Conservation (phyloP, 2,888 invertebrate species). For the Epistrophe eligans region DNA sequence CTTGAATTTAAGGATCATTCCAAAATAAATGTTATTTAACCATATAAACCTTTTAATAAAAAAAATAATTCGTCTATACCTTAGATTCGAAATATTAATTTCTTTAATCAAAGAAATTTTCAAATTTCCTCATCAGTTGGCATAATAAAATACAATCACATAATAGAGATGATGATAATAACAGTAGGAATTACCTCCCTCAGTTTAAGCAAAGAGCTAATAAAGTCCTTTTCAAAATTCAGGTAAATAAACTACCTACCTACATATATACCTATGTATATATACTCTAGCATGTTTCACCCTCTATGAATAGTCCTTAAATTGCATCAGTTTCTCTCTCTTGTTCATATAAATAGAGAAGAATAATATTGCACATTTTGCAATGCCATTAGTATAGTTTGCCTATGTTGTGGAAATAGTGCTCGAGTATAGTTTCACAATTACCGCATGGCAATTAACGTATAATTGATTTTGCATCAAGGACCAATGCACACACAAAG, state of each 20-base stretch:
- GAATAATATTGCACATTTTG: conserved; percentile 40
- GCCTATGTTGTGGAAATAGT: conserved; percentile 2
- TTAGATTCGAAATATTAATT: background rate
- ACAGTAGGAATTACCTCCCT: background rate
- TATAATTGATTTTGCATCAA: conserved; percentile 77
- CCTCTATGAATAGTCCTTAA: conserved; percentile 41
- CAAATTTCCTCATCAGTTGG: background rate
- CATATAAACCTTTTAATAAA: no score
- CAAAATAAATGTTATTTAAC: no score
- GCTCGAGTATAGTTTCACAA: conserved; percentile 63
- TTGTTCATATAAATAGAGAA: background rate
- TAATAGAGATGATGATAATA: background rate
- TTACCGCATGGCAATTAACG: conserved; percentile 77
- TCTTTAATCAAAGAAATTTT: background rate
- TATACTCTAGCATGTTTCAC: conserved; percentile 55
- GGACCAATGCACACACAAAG: conserved; percentile 23
- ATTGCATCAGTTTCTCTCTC: conserved; percentile 22
- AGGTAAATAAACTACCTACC: conserved; percentile 52
- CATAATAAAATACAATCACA: background rate
- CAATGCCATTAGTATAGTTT: conserved; percentile 40
- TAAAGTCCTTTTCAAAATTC: conserved; percentile 28
- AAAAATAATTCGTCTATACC: background rate
- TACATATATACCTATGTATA: background rate
- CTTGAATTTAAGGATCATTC: no score
- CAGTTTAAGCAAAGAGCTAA: conserved; percentile 30